phyloP scores from a whole-genome alignment of 1,140 invertebrate genomes.

The Dolichoris vasculosae region DNA sequence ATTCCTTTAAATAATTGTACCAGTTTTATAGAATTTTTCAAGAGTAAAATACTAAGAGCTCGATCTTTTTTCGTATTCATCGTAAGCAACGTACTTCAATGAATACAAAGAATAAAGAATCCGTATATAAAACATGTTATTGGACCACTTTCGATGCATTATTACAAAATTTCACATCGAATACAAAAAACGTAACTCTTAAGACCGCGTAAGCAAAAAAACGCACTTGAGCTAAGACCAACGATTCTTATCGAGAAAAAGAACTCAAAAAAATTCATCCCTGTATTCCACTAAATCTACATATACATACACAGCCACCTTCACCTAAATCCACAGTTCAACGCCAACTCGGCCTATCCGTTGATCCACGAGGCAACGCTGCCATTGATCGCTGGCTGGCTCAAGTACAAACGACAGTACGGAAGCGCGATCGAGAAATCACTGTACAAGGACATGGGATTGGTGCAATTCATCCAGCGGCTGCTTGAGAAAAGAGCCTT shows the following conservation, averaged over 20 bases:
- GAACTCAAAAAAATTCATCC: no score
- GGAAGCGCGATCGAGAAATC: conserved; percentile 75
- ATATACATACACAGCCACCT: background rate
- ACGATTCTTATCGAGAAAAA: no score
- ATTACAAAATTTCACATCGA: no score
- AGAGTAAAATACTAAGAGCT: background rate
- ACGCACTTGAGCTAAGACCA: no score
- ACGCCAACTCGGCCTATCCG: conserved; percentile 74
- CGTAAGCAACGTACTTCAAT: no score
- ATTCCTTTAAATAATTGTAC: no score
- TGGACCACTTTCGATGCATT: no score
- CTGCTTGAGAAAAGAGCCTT: conserved; percentile 77
- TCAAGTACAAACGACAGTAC: conserved; percentile 70
- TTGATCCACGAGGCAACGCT: conserved; percentile 73
- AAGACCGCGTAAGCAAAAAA: no score
- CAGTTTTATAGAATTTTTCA: background rate
- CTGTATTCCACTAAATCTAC: no score
- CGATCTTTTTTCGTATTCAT: background rate
- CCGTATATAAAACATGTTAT: no score
- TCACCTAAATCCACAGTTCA: conserved; percentile 60
- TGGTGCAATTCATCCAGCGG: conserved; percentile 76
- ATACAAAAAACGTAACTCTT: no score
- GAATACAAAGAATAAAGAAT: no score
- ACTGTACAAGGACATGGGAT: conserved; percentile 76
- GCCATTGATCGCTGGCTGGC: conserved; percentile 69